These are phyloP conservation scores for Poecile atricapillus DNA, from an alignment of 2,113 vertebrate genomes.

Conservation along the genomic window DNA sequence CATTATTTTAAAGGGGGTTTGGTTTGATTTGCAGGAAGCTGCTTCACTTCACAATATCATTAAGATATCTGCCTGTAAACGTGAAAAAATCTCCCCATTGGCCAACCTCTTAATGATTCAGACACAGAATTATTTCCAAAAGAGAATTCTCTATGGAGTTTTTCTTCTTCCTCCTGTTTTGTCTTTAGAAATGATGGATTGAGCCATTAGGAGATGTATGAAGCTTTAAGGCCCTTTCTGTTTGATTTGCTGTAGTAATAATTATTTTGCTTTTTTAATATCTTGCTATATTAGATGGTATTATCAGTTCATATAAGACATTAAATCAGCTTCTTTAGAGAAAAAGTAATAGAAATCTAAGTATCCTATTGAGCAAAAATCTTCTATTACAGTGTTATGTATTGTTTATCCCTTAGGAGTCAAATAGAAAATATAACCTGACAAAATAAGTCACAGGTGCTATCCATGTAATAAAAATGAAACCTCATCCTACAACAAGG, in stretches of 20 bases:
- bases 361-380: not conserved
- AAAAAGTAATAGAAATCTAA: constrained; percentile 2
- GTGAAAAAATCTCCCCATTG: not conserved
- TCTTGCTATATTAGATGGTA: not conserved
- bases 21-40: not conserved
- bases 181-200: not conserved
- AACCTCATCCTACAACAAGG: not conserved
- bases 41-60: not conserved
- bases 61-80: not conserved
- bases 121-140: not conserved
- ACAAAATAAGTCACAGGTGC: not conserved
- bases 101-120: not conserved
- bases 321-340: constrained; percentile 15
- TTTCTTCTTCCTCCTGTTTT: not conserved
- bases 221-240: not conserved
- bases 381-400: not conserved
- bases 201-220: not conserved
- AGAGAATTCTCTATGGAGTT: not conserved
- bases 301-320: not conserved
- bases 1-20: not conserved
- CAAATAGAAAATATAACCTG: not conserved
- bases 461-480: not conserved
- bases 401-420: constrained; percentile 10
- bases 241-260: constrained; percentile 1
- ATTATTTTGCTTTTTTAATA: constrained; percentile 41